Percentiles rank a stretch among this genome's conserved stretches.
Evolutionary conservation across 2,113 vertebrate species (phyloP).

Genomic region (Neolamprologus falcicula): DNA sequence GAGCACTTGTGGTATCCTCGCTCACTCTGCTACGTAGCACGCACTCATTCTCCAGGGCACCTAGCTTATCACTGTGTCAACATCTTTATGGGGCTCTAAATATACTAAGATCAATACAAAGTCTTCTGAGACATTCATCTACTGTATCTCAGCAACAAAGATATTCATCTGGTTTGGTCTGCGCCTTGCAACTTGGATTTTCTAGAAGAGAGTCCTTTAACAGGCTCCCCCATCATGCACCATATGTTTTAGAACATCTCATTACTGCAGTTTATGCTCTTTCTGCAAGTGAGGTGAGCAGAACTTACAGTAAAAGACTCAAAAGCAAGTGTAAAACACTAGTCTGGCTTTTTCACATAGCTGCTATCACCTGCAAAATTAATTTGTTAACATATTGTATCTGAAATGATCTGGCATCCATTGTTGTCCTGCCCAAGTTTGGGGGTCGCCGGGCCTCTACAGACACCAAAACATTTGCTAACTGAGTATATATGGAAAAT

Average conservation of each 20-base stretch:
- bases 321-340: background rate
- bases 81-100: conserved; percentile 67
- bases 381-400: background rate
- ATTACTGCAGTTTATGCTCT: background rate
- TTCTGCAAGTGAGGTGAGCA: background rate
- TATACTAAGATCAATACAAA: conserved; percentile 54
- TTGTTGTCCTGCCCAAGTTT: background rate
- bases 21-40: conserved; percentile 3
- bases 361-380: background rate
- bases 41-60: conserved; percentile 36
- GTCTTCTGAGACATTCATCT: conserved; percentile 48
- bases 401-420: background rate
- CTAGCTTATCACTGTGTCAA: conserved; percentile 61
- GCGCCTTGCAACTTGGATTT: background rate
- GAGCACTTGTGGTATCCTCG: conserved; percentile 16
- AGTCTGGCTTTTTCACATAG: background rate
- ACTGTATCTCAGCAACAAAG: conserved; percentile 51
- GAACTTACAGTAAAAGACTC: background rate
- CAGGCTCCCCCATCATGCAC: background rate
- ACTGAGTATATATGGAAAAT: background rate
- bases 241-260: background rate
- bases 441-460: background rate
- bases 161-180: conserved; percentile 33
- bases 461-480: background rate
- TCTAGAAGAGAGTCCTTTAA: background rate